Conservation (phyloP, 1,140 invertebrate species). For the Leptoteleia sp. region DNA sequence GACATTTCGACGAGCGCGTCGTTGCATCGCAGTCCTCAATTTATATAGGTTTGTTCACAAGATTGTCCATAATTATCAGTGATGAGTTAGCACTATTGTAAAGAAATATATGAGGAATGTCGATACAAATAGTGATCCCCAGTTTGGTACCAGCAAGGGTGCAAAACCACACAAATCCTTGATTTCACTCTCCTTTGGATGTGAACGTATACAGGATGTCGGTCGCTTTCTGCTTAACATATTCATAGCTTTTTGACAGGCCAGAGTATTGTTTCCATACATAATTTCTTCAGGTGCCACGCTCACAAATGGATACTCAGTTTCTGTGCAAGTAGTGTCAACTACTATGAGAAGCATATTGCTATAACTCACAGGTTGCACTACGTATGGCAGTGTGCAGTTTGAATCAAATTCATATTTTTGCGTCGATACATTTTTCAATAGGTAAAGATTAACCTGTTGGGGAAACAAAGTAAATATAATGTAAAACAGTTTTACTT, state of each 20-base stretch:
- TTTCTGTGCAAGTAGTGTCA: slow-evolving; percentile 84
- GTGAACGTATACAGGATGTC: slow-evolving; percentile 85
- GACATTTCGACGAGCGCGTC: slow-evolving; percentile 19
- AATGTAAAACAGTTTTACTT: too few relatives aligned
- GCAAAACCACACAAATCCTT: slow-evolving; percentile 77
- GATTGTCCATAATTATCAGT: slow-evolving; percentile 55
- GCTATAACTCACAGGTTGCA: slow-evolving; percentile 89
- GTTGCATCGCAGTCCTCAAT: slow-evolving; percentile 13
- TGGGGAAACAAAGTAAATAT: background rate
- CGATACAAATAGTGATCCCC: slow-evolving; percentile 58
- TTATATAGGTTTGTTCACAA: slow-evolving; percentile 3
- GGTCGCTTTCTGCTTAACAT: slow-evolving; percentile 84
- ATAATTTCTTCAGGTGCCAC: slow-evolving; percentile 84
- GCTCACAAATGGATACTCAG: slow-evolving; percentile 73
- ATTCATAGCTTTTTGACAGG: slow-evolving; percentile 84
- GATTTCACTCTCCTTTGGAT: slow-evolving; percentile 85
- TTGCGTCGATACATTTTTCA: slow-evolving; percentile 72
- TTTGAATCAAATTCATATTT: slow-evolving; percentile 71
- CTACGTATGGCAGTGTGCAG: slow-evolving; percentile 86
- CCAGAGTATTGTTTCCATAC: slow-evolving; percentile 83
- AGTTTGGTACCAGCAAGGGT: slow-evolving; percentile 59
- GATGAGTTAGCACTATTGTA: slow-evolving; percentile 35
- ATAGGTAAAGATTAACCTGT: slow-evolving; percentile 77
- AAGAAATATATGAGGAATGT: slow-evolving; percentile 52
- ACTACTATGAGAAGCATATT: slow-evolving; percentile 93